Base-by-base conservation (phyloP, 2,113 vertebrate genomes). In the Peromyscus maniculatus region DNA sequence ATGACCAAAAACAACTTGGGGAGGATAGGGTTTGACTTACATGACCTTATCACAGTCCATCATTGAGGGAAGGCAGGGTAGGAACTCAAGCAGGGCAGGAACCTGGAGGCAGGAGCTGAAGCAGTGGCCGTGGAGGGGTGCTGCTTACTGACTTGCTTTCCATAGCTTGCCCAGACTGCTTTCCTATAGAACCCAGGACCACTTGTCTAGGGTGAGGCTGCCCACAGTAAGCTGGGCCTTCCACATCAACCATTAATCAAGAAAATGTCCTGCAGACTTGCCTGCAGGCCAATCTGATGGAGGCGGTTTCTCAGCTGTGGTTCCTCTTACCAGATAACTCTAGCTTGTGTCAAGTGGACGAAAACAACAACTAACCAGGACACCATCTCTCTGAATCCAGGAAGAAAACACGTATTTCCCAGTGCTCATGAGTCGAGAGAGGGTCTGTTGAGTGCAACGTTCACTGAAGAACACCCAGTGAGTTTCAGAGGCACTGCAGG, bases 381-480 rank as follows among this genome's bases (percentile, higher is more conserved):
- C 22, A 84, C 82, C 36, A 39, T 52, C 57, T 93, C 91, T 24
- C 67, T 55, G 71, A 78, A 55, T 69, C 82, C 77, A 36, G 33
- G 64, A 91, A 88, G 55, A 6, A 69, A 87, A 43, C 4, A 36
- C 5, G 15, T 5, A 0, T 66, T 87, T 87, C 52, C 46, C 36
- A 87, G 0, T 12, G 46, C 31, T 75, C 39, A 1, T 5, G 28
- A 66, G 19, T 1, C 1, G 22, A 7, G 16, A 19, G 22, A 72
- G 67, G n/a, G 4, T 21, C 33, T 31, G 11, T 49, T 11, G 28
- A 39, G 33, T 10, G 7, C 15, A 39, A 19, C 15, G n/a, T n/a
- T 72, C 5, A 1, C 0, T 22, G 17, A 1, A 57, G 33, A 57
- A 28, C 1, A 4, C 36, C 8, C 28, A 21, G 16, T 0, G 6